Evolutionary conservation across 1,140 invertebrate genomes (phyloP), one percentile per base, ranked within the genome.

Genomic region (Stratiolaelaps scimitus): DNA sequence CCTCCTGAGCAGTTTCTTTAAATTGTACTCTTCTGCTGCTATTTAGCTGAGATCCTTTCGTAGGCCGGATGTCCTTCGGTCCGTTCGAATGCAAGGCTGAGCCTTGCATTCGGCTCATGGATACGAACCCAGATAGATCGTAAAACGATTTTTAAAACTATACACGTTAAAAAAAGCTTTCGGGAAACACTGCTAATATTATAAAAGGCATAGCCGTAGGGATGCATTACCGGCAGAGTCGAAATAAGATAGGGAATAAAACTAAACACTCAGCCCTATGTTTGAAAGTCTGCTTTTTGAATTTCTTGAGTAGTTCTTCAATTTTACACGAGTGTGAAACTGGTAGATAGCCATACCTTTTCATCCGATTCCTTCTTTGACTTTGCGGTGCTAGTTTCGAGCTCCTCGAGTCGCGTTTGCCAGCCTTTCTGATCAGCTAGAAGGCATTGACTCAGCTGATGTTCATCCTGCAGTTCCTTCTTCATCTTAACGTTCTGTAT

Each of bases 361-460:
- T 2, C 4, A 28, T 60, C 53, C 17, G 53, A 60, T 23, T 23
- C 53, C 17, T 60, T 2, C 10, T 60, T 23, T 34, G 53, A 60
- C 10, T 60, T 23, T 13, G 53, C 17, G 13, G 34, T 60, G 26
- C 23, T 26, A 0, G 15, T 29, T 4, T 26, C 15, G 34, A 60
- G 17, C 23, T 17, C 26, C 5, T 60, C 53, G 15, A 15, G 26
- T 15, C 20, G 2, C 2, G 20, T 60, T 23, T 60, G 53, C 20
- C 53, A 60, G 7, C 26, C 34, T 34, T 34, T 26, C 53, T 23
- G 53, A 60, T 60, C 53, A 17, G 26, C 26, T 2, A 60, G 53
- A 26, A 60, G 53, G 10, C 53, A 60, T 48, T 28, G 19, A 28
- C 47, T 48, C 19, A 48, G 15, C 15, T 48, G 19, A 20, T 15